Evolutionary conservation across 30 jellyfish, hydroid and myxozoan species (phyloP).

Genomic region (Chrysaora quinquecirrha): DNA sequence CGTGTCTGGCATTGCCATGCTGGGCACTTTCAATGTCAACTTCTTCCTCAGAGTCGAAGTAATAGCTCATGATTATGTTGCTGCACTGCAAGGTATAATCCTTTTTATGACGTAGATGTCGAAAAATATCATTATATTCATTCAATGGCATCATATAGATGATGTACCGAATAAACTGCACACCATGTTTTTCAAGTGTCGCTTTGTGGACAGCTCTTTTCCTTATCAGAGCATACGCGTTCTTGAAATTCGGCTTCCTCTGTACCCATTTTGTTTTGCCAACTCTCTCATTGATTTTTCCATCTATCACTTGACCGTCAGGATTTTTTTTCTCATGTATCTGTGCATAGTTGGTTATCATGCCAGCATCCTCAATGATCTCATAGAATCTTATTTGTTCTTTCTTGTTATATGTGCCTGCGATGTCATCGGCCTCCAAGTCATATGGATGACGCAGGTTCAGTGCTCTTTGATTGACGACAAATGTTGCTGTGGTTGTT

Average conservation of each 20-base stretch:
- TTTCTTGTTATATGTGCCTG: constrained; percentile 5
- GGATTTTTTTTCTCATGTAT: constrained; percentile 1
- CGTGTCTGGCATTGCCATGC: background rate
- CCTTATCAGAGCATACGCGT: constrained; percentile 16
- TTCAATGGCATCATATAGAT: background rate
- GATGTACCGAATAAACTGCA: constrained; percentile 5
- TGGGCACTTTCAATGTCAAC: background rate
- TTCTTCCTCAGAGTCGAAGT: background rate
- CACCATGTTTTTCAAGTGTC: background rate
- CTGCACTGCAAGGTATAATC: background rate
- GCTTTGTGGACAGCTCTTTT: constrained; percentile 14
- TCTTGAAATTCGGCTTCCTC: background rate
- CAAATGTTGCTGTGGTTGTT: constrained; percentile 7
- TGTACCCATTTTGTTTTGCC: background rate
- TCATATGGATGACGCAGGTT: constrained; percentile 19
- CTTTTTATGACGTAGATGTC: background rate
- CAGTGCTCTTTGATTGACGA: background rate
- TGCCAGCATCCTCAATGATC: background rate
- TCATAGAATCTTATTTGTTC: constrained; percentile 18
- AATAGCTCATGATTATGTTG: background rate
- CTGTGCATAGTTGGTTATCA: background rate
- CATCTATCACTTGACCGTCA: background rate
- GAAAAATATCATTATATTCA: background rate
- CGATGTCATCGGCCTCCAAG: constrained; percentile 18
- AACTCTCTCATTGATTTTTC: background rate